Evolutionary conservation across 2,797 vertebrate species (phyloP), one percentile per base, ranked within the genome.

Genomic region (Glyptemys insculpta): DNA sequence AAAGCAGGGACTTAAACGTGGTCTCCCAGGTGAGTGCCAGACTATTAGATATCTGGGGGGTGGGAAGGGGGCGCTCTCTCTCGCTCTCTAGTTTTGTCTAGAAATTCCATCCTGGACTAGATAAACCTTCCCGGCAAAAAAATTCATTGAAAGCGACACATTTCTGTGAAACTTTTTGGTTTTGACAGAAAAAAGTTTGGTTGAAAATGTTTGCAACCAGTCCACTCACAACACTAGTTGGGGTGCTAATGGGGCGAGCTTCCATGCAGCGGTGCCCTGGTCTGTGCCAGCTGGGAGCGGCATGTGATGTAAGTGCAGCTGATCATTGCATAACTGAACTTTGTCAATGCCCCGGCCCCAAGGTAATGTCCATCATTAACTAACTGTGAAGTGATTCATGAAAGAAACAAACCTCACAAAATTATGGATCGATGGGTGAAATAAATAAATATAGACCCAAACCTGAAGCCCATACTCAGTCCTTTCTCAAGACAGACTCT

Each of bases 351-450:
- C 81, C 86, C 1, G 1, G 5, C 41, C 50, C 41, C 1, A 0
- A 31, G 10, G 4, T 57, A 15, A 19, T 6, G 6, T 10, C 41
- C 3, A 0, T 47, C 41, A 16, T 1, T 47, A 47, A 76, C 41
- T 14, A 27, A 29, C 41, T 8, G 0, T 0, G 1, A 23, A 1
- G 6, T 10, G 14, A 52, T 4, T 10, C 44, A 72, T 5, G 4
- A 81, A 68, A 78, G 83, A 49, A 74, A 62, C 1, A 0, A 0
- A 52, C 80, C 0, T 56, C 1, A 0, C 79, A 76, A 18, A 79
- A 37, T 12, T 23, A 2, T 1, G 12, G 29, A 1, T 56, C 34
- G 29, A 44, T 41, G 14, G 25, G 78, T 62, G 53, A 65, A 79
- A 74, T 27, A 23, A 76, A 8, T 41, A 23, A 76, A 8, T 21